Evolutionary conservation across 1,140 invertebrate genomes (phyloP).

Genomic region (Apocrypta bakeri): DNA sequence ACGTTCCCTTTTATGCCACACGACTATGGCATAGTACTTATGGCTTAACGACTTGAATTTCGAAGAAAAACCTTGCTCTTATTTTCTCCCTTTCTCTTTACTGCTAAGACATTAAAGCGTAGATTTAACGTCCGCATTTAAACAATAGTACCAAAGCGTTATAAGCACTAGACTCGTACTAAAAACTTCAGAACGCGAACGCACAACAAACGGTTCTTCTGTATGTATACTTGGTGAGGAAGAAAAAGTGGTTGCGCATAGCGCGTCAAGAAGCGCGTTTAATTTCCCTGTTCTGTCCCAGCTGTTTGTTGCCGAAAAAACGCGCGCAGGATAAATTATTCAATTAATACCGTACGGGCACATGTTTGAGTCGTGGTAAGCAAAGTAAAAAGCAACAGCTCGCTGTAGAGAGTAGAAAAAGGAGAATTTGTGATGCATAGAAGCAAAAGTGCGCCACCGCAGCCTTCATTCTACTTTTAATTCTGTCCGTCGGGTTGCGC

Average conservation of each 20-base stretch:
- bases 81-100: neutral
- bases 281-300: neutral
- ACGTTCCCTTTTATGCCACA: too few species aligned
- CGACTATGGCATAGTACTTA: too few species aligned
- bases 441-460: neutral
- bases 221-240: too few species aligned
- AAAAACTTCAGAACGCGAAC: too few species aligned
- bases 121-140: neutral
- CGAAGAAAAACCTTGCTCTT: neutral
- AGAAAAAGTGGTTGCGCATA: neutral
- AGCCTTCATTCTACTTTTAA: neutral
- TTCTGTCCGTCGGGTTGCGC: neutral
- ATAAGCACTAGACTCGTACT: too few species aligned
- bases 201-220: too few species aligned
- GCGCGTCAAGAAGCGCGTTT: too few species aligned
- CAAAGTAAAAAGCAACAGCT: conserved; percentile 11
- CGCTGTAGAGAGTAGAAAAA: neutral
- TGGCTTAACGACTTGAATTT: neutral
- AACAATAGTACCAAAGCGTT: too few species aligned
- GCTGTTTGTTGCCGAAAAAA: neutral
- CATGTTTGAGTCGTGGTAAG: neutral
- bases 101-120: neutral
- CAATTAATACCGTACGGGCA: neutral
- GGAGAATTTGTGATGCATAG: neutral
- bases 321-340: neutral